Conservation (phyloP, 2,113 vertebrate genomes). For the Varanus komodoensis region DNA sequence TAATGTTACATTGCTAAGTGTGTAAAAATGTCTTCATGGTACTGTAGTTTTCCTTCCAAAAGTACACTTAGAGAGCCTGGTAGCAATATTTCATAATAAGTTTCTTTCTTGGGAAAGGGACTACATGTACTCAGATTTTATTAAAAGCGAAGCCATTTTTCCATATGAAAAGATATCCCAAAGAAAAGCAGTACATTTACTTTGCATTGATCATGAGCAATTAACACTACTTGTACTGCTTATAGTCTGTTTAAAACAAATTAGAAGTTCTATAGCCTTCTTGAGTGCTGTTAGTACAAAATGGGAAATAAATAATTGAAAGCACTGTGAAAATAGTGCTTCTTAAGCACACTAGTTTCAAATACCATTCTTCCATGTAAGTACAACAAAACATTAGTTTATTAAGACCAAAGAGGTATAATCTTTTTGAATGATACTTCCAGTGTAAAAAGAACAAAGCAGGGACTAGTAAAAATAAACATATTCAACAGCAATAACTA, state of each 20-base stretch:
- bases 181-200: background rate
- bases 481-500: too few relatives aligned
- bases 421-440: too few relatives aligned
- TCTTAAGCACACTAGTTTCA: background rate
- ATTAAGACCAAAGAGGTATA: too few relatives aligned
- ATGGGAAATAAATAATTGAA: background rate
- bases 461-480: too few relatives aligned
- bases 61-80: background rate
- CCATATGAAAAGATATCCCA: background rate
- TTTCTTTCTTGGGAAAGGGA: background rate
- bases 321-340: background rate
- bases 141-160: background rate
- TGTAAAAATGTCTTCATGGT: background rate
- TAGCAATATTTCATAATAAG: background rate
- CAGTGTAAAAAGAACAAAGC: too few relatives aligned
- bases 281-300: too few relatives aligned
- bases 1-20: background rate
- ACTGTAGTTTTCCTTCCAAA: background rate
- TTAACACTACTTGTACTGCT: too few relatives aligned
- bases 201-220: background rate
- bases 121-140: background rate
- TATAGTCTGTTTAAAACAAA: background rate
- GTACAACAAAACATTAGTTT: too few relatives aligned
- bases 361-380: background rate
- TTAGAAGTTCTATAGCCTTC: too few relatives aligned